Percentiles rank a stretch among this genome's conserved stretches.
These are phyloP conservation scores for Apomyelois bistriatella DNA, from an alignment of 2,888 invertebrate genomes.

Conservation along the genomic window DNA sequence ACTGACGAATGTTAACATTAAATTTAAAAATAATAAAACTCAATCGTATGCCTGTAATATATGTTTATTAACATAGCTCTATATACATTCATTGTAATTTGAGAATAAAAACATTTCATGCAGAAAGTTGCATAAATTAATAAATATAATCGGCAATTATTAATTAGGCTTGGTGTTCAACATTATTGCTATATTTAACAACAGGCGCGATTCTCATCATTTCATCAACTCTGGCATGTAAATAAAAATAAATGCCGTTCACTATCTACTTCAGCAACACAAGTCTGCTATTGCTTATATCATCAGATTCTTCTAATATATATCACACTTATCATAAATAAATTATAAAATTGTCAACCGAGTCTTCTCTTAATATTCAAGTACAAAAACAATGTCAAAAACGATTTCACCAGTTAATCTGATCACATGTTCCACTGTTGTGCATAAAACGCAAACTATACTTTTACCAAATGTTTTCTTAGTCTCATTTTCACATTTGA, in stretches of 20 bases:
- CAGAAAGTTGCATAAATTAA: slow-evolving; percentile 69
- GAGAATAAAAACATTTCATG: slow-evolving; percentile 71
- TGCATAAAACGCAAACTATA: slow-evolving; percentile 71
- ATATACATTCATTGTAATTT: slow-evolving; percentile 76
- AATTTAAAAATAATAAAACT: slow-evolving; percentile 34
- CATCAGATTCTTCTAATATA: slow-evolving; percentile 57
- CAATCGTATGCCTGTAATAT: slow-evolving; percentile 59
- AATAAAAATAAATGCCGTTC: slow-evolving; percentile 53
- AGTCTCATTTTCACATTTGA: slow-evolving; percentile 59
- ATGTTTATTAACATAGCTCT: slow-evolving; percentile 77
- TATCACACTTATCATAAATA: slow-evolving; percentile 78
- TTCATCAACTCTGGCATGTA: slow-evolving; percentile 37
- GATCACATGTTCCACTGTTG: slow-evolving; percentile 75
- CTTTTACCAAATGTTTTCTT: slow-evolving; percentile 56
- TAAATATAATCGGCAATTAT: slow-evolving; percentile 63
- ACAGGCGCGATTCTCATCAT: slow-evolving; percentile 32
- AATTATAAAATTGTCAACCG: slow-evolving; percentile 76
- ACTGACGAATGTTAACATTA: slow-evolving; percentile 19
- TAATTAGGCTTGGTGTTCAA: slow-evolving; percentile 62
- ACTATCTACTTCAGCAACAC: slow-evolving; percentile 48
- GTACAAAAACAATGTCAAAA: slow-evolving; percentile 73
- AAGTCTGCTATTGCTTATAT: slow-evolving; percentile 52
- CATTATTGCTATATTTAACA: slow-evolving; percentile 43
- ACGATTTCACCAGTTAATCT: slow-evolving; percentile 68
- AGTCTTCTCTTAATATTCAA: slow-evolving; percentile 64